Conservation (phyloP, 2,113 vertebrate species). For the Gobiocypris rarus region DNA sequence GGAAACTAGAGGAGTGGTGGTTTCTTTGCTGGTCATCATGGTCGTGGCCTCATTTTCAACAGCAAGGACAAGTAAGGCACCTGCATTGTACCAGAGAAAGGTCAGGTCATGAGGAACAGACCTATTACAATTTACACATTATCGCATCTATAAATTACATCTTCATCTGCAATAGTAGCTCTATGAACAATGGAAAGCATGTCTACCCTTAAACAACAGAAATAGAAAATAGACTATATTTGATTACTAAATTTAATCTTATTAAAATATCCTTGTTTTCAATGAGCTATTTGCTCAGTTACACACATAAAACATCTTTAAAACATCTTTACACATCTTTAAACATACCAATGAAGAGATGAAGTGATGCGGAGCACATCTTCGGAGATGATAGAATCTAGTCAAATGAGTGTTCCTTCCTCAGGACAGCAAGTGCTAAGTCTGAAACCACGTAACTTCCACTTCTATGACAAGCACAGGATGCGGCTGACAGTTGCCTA, state of each 20-base stretch:
- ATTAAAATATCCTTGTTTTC: neutral
- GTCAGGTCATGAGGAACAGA: neutral
- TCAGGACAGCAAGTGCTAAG: neutral
- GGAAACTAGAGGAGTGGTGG: neutral
- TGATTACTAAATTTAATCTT: neutral
- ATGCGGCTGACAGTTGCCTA: slow-evolving; percentile 21
- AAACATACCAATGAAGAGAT: slow-evolving; percentile 24
- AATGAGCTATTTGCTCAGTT: neutral
- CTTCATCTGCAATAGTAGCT: neutral
- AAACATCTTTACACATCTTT: neutral
- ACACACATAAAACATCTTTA: too few relatives aligned
- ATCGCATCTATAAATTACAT: neutral
- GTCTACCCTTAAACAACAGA: neutral
- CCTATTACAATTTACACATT: neutral
- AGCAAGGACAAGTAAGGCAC: neutral
- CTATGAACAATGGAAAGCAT: neutral
- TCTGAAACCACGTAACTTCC: slow-evolving; percentile 18
- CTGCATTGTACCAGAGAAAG: slow-evolving; percentile 24
- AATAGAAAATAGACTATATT: neutral
- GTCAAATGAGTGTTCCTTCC: slow-evolving; percentile 1
- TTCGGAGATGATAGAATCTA: neutral
- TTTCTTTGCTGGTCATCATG: neutral
- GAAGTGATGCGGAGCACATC: neutral
- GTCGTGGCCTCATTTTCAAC: neutral
- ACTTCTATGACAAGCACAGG: slow-evolving; percentile 37